phyloP scores from a whole-genome alignment of 2,113 vertebrate genomes.

The Corydoras sp. region DNA sequence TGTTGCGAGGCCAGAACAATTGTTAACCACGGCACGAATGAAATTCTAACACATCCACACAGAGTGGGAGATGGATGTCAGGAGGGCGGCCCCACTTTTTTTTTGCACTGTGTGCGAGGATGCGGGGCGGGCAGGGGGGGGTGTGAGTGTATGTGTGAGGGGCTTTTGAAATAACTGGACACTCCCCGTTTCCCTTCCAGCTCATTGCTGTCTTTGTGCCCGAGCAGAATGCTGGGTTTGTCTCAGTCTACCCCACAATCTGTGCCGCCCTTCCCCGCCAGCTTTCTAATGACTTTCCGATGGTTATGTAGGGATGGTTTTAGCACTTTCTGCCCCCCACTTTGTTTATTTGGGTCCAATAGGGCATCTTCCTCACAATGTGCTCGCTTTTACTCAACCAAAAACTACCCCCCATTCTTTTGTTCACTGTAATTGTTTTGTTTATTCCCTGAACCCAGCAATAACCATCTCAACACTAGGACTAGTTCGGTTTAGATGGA shows the following conservation, averaged over 20 bases:
- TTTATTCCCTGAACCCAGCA: too few relatives aligned
- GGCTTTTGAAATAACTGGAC: conserved; percentile 72
- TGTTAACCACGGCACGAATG: conserved; percentile 89
- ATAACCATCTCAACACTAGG: too few relatives aligned
- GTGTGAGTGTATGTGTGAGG: conserved; percentile 37
- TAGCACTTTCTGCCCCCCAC: conserved; percentile 31
- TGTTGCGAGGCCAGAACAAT: conserved; percentile 74
- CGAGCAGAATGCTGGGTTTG: conserved; percentile 66
- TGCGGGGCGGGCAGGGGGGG: conserved; percentile 27
- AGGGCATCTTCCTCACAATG: conserved; percentile 42
- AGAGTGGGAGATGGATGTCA: conserved; percentile 58
- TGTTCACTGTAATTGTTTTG: conserved; percentile 2
- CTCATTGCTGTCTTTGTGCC: conserved; percentile 84
- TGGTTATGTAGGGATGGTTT: conserved; percentile 76
- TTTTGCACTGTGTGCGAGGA: conserved; percentile 10
- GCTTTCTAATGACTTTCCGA: conserved; percentile 86
- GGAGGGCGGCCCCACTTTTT: conserved; percentile 40
- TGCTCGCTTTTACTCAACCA: conserved; percentile 18
- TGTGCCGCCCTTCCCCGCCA: conserved; percentile 69
- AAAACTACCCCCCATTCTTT: conserved; percentile 13
- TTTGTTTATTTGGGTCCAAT: conserved; percentile 21
- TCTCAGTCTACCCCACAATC: conserved; percentile 70
- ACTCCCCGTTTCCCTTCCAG: conserved; percentile 72
- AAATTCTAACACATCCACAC: conserved; percentile 85
- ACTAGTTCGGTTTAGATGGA: too few relatives aligned